phyloP scores from a whole-genome alignment of 2,113 vertebrate genomes.

The Acrocephalus kingi region DNA sequence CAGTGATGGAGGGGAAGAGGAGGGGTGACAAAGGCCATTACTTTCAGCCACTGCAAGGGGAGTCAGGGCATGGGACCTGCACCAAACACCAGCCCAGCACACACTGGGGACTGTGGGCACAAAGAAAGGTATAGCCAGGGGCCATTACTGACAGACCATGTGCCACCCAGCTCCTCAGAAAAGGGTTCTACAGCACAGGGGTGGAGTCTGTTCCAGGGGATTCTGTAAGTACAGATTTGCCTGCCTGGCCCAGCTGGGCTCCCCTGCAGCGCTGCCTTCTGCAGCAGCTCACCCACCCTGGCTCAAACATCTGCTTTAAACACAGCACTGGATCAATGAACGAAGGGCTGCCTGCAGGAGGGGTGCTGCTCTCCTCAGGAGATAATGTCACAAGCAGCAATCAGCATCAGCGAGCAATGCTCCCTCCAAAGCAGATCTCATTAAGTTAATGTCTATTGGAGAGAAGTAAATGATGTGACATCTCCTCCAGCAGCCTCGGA shows the following conservation, averaged over 20 bases:
- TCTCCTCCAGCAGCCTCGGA: background rate
- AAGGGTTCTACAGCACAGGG: background rate
- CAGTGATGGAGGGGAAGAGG: background rate
- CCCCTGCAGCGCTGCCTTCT: background rate
- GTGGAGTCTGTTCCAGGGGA: background rate
- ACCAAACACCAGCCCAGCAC: background rate
- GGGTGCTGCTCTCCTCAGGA: background rate
- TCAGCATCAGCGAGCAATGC: background rate
- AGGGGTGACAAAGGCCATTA: background rate
- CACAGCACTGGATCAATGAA: background rate
- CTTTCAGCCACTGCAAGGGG: background rate
- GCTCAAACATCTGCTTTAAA: background rate
- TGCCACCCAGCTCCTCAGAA: background rate
- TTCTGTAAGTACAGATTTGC: background rate
- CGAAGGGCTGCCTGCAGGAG: background rate
- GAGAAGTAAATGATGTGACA: background rate
- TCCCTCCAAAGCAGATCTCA: background rate
- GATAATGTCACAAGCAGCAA: background rate
- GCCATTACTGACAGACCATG: background rate
- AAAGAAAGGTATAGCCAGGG: background rate
- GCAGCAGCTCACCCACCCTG: background rate
- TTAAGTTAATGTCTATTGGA: background rate
- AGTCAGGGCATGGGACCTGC: background rate
- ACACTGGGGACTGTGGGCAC: background rate
- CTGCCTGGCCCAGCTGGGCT: background rate